Evolutionary conservation across 1,140 invertebrate species (phyloP), one percentile per base, ranked within the genome.

Genomic region (Yoshiicerus persimilis): DNA sequence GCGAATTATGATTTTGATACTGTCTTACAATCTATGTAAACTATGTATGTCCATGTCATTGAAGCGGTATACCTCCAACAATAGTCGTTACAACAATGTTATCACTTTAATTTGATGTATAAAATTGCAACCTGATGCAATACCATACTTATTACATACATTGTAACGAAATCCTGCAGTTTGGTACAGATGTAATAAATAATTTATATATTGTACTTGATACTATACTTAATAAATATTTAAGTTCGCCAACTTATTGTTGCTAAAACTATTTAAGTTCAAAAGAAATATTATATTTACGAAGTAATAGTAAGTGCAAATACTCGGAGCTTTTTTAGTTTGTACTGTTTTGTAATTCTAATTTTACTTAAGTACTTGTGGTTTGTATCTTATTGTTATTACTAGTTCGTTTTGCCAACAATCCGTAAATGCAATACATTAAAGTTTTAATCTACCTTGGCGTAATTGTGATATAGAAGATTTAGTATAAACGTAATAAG

Each of bases 301-400:
- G 11, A 80, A 80, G n/a, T 80, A 80, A 80, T 80, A 64, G 9
- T 64, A 80, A 36, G 75, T 80, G 75, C 75, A 80, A 80, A 80
- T 80, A 80, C 75, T 80, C 75, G 75, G 75, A 80, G 75, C 75
- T 80, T 80, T 80, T 23, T 80, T 80, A 38, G 75, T 80, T 80
- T 70, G 25, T 30, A 38, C n/a, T 80, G 75, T 80, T 80, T 80
- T 36, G 70, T 77, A 34, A 36, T 34, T 80, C 27, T 10, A 27
- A 70, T 30, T n/a, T 70, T 70, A 70, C 13, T 70, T 70, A 70
- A 10, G 23, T 70, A 27, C 8, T 70, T 70, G 64, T 70, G 64
- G 23, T 27, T 11, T 27, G 9, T 10, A 80, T 38, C n/a, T 36
- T n/a, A 80, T 36, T 36, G 20, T 77, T 30, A n/a, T 36, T 3